Conservation (phyloP, 2,797 vertebrate species). For the Uromys caudimaculatus region DNA sequence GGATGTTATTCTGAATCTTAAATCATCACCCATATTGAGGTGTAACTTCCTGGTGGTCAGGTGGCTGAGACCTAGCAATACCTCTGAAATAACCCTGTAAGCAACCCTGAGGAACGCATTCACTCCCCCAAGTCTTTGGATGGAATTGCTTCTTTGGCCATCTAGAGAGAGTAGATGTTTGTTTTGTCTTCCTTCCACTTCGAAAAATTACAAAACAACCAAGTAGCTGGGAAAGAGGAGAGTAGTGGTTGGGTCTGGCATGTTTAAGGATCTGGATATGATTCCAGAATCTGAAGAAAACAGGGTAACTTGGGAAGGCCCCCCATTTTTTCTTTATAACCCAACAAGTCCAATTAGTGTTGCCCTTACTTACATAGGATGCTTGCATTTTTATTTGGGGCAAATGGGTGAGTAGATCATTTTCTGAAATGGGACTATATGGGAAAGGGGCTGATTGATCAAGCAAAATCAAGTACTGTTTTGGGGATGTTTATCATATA, state of each 20-base stretch:
- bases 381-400: not conserved
- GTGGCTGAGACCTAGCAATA: not conserved
- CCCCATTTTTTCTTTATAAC: not conserved
- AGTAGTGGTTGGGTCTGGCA: not conserved
- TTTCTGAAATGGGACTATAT: not conserved
- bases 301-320: not conserved
- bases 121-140: not conserved
- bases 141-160: not conserved
- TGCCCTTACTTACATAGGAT: not conserved
- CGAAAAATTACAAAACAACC: not conserved
- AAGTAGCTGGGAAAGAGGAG: not conserved
- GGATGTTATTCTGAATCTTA: not conserved
- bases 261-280: not conserved
- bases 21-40: not conserved
- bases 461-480: constrained; percentile 17
- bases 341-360: not conserved
- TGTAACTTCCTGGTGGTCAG: not conserved
- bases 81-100: not conserved
- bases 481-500: not conserved
- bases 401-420: not conserved
- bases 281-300: not conserved
- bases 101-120: not conserved
- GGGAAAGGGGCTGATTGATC: not conserved
- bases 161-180: not conserved
- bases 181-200: not conserved